phyloP scores from a whole-genome alignment of 2,113 vertebrate species.

The Trematomus loennbergii region DNA sequence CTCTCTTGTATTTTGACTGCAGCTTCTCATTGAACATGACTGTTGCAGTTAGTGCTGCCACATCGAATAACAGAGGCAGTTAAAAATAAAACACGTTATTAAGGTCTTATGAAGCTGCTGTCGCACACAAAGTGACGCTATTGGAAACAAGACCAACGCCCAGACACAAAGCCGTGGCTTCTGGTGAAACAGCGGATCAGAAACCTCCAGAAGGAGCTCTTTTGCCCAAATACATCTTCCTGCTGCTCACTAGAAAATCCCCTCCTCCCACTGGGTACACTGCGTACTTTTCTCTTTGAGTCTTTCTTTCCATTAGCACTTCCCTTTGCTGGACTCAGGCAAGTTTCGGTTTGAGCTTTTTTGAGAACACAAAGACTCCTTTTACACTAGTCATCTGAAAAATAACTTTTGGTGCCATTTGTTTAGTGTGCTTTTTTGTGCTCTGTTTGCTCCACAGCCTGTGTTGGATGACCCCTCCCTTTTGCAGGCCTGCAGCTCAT shows the following conservation, averaged over 20 bases:
- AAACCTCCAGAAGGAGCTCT: conserved; percentile 53
- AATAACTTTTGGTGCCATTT: conserved; percentile 70
- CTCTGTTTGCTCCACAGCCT: conserved; percentile 45
- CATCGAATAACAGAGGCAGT: conserved; percentile 56
- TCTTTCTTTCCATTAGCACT: conserved; percentile 75
- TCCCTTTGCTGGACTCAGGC: conserved; percentile 52
- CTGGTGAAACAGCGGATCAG: conserved; percentile 56
- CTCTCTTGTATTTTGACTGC: conserved; percentile 7
- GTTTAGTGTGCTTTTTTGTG: conserved; percentile 67
- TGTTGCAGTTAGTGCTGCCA: conserved; percentile 37
- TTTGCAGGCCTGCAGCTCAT: conserved; percentile 61
- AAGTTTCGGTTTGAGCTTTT: conserved; percentile 53
- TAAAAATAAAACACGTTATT: conserved; percentile 78
- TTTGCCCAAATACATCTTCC: conserved; percentile 56
- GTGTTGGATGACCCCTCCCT: conserved; percentile 47
- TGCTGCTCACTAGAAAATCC: conserved; percentile 56
- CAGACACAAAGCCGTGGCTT: conserved; percentile 64
- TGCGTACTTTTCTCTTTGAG: conserved; percentile 58
- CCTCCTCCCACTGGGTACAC: conserved; percentile 60
- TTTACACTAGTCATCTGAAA: conserved; percentile 77
- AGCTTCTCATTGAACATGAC: conserved; percentile 39
- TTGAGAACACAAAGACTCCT: conserved; percentile 77
- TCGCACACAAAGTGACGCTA: conserved; percentile 53
- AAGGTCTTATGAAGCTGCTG: conserved; percentile 56
- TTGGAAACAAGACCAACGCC: conserved; percentile 76